A percentile compares a stretch with the other conserved stretches of the same genome.
Evolutionary conservation across 2,797 vertebrate genomes (phyloP).

Genomic region (Stomatorhinus walkeri): DNA sequence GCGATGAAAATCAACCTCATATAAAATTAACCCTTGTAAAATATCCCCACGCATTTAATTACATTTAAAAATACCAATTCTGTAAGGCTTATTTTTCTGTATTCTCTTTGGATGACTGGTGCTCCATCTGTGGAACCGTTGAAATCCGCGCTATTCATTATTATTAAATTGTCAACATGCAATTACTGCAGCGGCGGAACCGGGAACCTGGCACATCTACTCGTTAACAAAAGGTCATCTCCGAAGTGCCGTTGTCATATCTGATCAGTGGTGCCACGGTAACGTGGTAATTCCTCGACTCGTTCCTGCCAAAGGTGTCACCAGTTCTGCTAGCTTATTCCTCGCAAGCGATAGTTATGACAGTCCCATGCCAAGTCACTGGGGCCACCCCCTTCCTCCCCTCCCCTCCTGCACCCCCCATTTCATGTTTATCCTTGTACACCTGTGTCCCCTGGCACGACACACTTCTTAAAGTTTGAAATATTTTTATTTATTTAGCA

Average conservation of each 20-base stretch:
- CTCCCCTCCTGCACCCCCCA: background rate
- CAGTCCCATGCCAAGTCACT: background rate
- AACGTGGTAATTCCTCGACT: background rate
- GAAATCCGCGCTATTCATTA: background rate
- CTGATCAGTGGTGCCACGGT: background rate
- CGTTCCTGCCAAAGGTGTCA: background rate
- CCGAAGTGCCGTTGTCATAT: background rate
- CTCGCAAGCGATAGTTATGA: background rate
- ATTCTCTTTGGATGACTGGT: background rate
- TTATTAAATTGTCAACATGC: conserved; percentile 13
- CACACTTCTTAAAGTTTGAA: background rate
- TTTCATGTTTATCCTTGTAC: background rate
- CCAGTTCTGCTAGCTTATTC: background rate
- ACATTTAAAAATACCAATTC: background rate
- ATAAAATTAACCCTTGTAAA: conserved; percentile 14
- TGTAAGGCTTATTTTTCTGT: background rate
- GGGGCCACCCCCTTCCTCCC: background rate
- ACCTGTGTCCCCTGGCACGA: background rate
- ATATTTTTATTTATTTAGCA: background rate
- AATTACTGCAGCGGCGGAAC: background rate
- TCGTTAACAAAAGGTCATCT: conserved; percentile 9
- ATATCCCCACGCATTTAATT: background rate
- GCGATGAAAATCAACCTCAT: background rate
- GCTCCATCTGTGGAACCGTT: background rate
- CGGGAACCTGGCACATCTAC: background rate